A percentile compares a stretch with the other conserved stretches of the same genome.
phyloP scores from a whole-genome alignment of 1,140 invertebrate species.

The Carcinoscorpius rotundicauda region DNA sequence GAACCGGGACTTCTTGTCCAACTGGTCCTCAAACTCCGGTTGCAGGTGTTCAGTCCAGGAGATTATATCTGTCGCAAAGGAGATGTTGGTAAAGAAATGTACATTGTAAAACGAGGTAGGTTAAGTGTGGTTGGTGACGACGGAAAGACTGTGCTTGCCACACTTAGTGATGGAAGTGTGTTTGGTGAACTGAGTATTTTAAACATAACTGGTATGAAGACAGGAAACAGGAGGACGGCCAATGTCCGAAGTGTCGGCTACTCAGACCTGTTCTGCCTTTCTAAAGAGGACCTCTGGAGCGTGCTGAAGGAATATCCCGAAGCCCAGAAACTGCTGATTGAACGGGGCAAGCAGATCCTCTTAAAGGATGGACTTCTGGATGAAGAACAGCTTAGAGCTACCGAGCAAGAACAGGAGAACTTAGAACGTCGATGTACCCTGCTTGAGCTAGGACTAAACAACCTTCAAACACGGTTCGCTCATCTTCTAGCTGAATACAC shows the following conservation, averaged over 20 bases:
- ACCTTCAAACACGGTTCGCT: constrained; percentile 35
- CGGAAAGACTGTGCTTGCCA: constrained; percentile 69
- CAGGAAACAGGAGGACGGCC: constrained; percentile 73
- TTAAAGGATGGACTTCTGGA: constrained; percentile 86
- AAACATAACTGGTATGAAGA: constrained; percentile 82
- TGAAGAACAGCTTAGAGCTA: constrained; percentile 52
- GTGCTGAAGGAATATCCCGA: constrained; percentile 72
- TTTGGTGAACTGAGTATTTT: constrained; percentile 86
- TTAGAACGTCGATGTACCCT: constrained; percentile 19
- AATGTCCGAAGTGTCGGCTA: constrained; percentile 81
- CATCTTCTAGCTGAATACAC: constrained; percentile 37
- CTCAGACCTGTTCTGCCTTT: constrained; percentile 83
- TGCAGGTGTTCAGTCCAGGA: constrained; percentile 72
- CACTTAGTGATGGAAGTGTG: constrained; percentile 76
- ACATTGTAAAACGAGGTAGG: constrained; percentile 81
- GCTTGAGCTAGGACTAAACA: constrained; percentile 32
- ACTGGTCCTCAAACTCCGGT: constrained; percentile 71
- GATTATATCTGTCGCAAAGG: constrained; percentile 94
- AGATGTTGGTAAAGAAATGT: constrained; percentile 94
- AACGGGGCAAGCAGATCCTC: constrained; percentile 78
- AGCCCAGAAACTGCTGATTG: constrained; percentile 72
- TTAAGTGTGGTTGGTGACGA: constrained; percentile 77
- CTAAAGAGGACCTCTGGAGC: constrained; percentile 48
- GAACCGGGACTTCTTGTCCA: constrained; percentile 85
- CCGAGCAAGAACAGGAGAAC: constrained; percentile 16